A percentile compares a stretch with the other conserved stretches of the same genome.
phyloP scores from a whole-genome alignment of 2,797 vertebrate genomes.

The Gallinago solitaria region DNA sequence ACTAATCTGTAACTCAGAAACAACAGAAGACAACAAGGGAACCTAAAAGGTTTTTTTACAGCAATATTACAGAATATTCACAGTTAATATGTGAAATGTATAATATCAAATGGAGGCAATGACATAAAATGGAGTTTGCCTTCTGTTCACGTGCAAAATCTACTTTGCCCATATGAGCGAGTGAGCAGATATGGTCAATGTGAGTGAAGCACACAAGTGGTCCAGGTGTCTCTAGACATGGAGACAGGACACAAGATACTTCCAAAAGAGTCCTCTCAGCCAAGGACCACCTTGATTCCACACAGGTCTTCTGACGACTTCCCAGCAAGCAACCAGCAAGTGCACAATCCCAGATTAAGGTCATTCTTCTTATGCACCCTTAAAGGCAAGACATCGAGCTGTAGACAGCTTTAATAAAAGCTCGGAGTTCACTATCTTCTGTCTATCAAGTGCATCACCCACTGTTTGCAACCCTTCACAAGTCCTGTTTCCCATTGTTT shows the following conservation, averaged over 20 bases:
- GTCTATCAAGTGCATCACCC: not conserved
- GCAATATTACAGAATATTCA: not conserved
- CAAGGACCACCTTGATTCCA: not conserved
- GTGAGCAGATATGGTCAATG: not conserved
- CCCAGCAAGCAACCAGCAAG: not conserved
- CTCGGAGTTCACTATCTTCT: not conserved
- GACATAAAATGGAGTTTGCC: not conserved
- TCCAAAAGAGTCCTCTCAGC: not conserved
- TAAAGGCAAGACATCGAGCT: not conserved
- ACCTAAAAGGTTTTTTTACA: not conserved
- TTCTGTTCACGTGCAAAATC: not conserved
- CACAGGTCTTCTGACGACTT: not conserved
- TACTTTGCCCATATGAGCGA: not conserved
- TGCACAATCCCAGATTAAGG: not conserved
- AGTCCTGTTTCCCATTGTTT: not conserved
- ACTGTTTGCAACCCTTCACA: not conserved
- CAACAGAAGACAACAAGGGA: not conserved
- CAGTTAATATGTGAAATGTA: not conserved
- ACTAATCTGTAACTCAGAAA: not conserved
- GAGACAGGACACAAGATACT: not conserved
- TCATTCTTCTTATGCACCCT: not conserved
- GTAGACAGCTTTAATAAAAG: conserved; percentile 17
- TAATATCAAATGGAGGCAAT: not conserved
- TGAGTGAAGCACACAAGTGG: not conserved
- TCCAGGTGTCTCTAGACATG: not conserved